Conservation (phyloP, 2,113 vertebrate species). For the Odontesthes bonariensis region DNA sequence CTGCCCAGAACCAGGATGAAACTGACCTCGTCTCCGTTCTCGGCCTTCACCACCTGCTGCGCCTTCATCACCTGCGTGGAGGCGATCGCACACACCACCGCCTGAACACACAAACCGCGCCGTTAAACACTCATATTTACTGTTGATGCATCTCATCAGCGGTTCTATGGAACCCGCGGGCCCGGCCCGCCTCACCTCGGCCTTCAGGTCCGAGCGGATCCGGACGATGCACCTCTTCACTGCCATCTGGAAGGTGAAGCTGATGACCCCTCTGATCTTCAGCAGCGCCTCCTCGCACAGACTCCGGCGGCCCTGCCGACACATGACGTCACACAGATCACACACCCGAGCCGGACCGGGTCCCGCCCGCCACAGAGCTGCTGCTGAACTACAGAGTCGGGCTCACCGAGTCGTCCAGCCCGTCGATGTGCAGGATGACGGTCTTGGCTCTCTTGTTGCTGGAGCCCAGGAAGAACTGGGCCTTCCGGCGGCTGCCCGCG, state of each 20-base stretch:
- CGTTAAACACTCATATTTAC: too few relatives aligned
- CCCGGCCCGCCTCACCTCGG: constrained; percentile 82
- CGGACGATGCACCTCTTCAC: constrained; percentile 92
- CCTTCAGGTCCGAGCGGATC: constrained; percentile 93
- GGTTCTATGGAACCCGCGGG: too few relatives aligned
- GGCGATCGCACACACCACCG: constrained; percentile 91
- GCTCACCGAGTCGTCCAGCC: constrained; percentile 92
- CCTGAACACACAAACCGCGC: constrained; percentile 70
- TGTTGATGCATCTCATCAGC: too few relatives aligned
- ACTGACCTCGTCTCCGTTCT: constrained; percentile 91
- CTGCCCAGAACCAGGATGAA: background rate
- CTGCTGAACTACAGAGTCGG: too few relatives aligned
- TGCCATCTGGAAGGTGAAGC: constrained; percentile 97
- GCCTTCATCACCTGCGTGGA: constrained; percentile 94
- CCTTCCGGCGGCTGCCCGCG: constrained; percentile 87
- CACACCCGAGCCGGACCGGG: background rate
- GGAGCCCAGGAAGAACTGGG: constrained; percentile 93
- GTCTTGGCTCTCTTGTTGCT: constrained; percentile 96
- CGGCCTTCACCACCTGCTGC: constrained; percentile 92
- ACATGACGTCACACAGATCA: background rate
- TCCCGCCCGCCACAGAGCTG: too few relatives aligned
- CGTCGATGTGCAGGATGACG: constrained; percentile 91
- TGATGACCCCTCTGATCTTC: constrained; percentile 96
- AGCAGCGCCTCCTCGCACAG: constrained; percentile 93
- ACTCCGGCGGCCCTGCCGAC: constrained; percentile 86